Percentiles rank a stretch among this genome's conserved stretches.
These are phyloP conservation scores for Acromyrmex echinatior DNA, from an alignment of 1,140 invertebrate genomes.

Conservation along the genomic window DNA sequence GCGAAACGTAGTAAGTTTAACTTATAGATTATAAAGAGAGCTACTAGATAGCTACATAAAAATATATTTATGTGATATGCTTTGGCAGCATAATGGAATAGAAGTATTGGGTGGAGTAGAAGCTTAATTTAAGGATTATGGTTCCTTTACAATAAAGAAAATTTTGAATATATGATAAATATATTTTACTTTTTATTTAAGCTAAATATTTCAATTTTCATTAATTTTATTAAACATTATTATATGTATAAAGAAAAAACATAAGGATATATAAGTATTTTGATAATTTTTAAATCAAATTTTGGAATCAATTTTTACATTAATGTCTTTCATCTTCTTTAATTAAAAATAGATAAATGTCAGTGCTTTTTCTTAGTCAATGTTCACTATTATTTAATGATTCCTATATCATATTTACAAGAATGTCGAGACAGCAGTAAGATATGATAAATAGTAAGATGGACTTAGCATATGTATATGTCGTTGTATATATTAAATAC, in stretches of 20 bases:
- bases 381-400: constrained; percentile 17
- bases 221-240: not conserved
- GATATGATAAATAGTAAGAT: constrained; percentile 24
- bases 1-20: not conserved
- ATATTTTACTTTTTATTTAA: constrained; percentile 11
- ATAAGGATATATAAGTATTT: not conserved
- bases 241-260: not conserved
- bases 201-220: not conserved
- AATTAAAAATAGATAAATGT: constrained; percentile 4
- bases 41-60: not conserved
- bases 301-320: constrained; percentile 9
- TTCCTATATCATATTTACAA: constrained; percentile 51
- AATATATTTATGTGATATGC: constrained; percentile 38
- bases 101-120: constrained; percentile 24
- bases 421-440: constrained; percentile 24
- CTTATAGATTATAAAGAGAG: constrained; percentile 16
- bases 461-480: constrained; percentile 7
- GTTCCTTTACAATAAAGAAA: not conserved
- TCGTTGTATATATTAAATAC: constrained; percentile 25
- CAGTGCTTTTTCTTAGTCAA: not conserved
- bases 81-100: constrained; percentile 38
- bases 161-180: not conserved
- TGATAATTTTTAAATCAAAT: constrained; percentile 9
- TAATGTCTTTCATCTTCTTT: constrained; percentile 7
- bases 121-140: not conserved